Base-by-base conservation (phyloP, 2,888 invertebrate genomes). In the Lithophane ornitopus region DNA sequence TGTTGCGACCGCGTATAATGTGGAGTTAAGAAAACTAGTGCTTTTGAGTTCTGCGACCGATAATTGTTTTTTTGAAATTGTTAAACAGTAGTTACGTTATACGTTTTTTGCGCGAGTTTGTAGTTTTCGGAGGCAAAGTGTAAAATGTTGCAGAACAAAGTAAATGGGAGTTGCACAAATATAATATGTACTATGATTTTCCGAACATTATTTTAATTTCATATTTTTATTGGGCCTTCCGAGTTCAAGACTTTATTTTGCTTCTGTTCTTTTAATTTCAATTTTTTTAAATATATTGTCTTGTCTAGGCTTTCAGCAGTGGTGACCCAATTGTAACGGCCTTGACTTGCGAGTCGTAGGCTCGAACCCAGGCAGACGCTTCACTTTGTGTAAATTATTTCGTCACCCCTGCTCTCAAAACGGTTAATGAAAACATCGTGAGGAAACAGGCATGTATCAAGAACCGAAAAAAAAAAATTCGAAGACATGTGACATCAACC, bases 21-120 rank as follows among this genome's bases (percentile, higher is more conserved):
- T 39, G 82, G 44, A 77, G 74, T 81, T 85, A 68, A 61, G 67
- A 56, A 77, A 73, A 84, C 59, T 84, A 68, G 22, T 72, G 34
- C 62, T 34, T 62, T 69, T 26, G 26, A 58, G 41, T 62, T 54
- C 52, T 22, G 16, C 61, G 58, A 16, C 52, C 28, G 39, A 11
- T 19, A 52, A 65, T 54, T 44, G 28, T 69, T 72, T 66, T 62
- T 71, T 58, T 46, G 8, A 71, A 83, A 76, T 68, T 73, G 52
- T 76, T 70, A 1, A 28, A 28, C n/a, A 16, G 28, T 14, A 16
- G 14, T 58, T 12, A 34, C 2, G 22, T 39, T 16, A n/a, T n/a
- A 0, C 8, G 12, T 52, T 49, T 70, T 83, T 68, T 68, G 28
- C 44, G 2, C 12, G 8, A 49, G 34, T 58, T 62, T 19, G 3